Percentiles rank a stretch among this genome's conserved stretches.
Conservation (phyloP, 2,797 vertebrate species). For the Mus caroli region DNA sequence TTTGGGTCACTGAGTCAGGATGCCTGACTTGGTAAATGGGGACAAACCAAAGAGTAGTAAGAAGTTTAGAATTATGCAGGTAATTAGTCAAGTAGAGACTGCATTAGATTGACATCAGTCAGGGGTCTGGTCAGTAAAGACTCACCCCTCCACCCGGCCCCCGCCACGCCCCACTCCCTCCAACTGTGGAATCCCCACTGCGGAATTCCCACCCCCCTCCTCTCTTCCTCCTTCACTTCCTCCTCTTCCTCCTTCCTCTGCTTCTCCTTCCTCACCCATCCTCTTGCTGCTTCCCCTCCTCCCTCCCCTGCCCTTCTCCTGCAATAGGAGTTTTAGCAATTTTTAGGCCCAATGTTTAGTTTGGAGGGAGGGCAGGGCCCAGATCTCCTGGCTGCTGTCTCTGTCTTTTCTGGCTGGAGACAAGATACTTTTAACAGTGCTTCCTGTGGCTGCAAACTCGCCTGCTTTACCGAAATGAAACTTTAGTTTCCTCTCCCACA, state of each 20-base stretch:
- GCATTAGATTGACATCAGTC: not conserved
- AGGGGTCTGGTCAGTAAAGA: not conserved
- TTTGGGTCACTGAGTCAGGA: not conserved
- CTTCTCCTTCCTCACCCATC: not conserved
- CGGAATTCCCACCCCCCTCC: rapidly evolving
- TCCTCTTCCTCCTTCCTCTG: not conserved
- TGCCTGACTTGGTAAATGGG: constrained; percentile 12
- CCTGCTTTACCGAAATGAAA: constrained; percentile 85
- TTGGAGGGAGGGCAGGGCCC: constrained; percentile 68
- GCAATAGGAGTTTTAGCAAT: constrained; percentile 24
- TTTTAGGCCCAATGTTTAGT: constrained; percentile 78
- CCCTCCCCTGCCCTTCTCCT: not conserved
- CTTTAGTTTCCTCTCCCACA: constrained; percentile 58
- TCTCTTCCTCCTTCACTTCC: too few species aligned
- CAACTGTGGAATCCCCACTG: too few species aligned
- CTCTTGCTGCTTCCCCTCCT: too few species aligned
- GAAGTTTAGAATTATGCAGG: constrained; percentile 27
- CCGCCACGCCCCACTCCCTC: too few species aligned
- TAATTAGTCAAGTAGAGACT: not conserved
- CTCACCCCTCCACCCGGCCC: too few species aligned
- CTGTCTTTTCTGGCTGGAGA: constrained; percentile 82
- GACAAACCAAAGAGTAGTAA: not conserved
- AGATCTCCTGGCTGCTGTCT: constrained; percentile 64
- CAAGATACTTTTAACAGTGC: constrained; percentile 83
- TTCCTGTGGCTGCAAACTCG: constrained; percentile 79